Base-by-base conservation (phyloP, 1,140 invertebrate genomes). In the Patella vulgata region DNA sequence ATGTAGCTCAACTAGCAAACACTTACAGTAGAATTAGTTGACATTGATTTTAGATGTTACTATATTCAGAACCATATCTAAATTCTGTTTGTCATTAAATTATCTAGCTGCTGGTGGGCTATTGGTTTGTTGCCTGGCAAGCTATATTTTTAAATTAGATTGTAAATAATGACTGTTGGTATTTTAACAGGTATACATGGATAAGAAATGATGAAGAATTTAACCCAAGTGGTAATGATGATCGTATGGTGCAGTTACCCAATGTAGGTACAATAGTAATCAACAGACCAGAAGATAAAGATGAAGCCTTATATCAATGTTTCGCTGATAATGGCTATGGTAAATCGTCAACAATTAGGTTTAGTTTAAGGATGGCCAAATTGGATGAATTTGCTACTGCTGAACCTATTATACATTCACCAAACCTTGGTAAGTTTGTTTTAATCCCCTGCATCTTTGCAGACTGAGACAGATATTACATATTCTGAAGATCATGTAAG, bases 271-370 rank as follows among this genome's bases (percentile, higher is more conserved):
- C 95, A 0, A 85, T 99, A 12, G 92, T 97, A 5, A 92, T 98
- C 56, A 91, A 92, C 39, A 88, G 88, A 66, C 95, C 96, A 0
- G 87, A 90, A 55, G 91, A 96, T 73, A 95, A 96, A 78, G 96
- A 98, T 85, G 87, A 96, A 30, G 95, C 88, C 78, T 73, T 97
- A 71, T 99, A 99, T 84, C 96, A 99, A 80, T 99, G 97, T 85
- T 95, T 96, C 82, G 97, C 97, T 0, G 88, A 90, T 72, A 99
- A 99, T 80, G 91, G 94, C 73, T 95, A 94, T 88, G 97, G 97
- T 46, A 92, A 89, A 3, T 78, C 69, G 30, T 59, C 67, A n/a
- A 69, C 70, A 6, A 63, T 73, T 9, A 74, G 67, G 44, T 46
- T 72, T 12, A 75, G 74, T 58, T 62, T 78, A 12, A 43, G 78